Percentiles rank a stretch among this genome's conserved stretches.
Evolutionary conservation across 2,797 vertebrate species (phyloP).

Genomic region (Pteronotus mesoamericanus): DNA sequence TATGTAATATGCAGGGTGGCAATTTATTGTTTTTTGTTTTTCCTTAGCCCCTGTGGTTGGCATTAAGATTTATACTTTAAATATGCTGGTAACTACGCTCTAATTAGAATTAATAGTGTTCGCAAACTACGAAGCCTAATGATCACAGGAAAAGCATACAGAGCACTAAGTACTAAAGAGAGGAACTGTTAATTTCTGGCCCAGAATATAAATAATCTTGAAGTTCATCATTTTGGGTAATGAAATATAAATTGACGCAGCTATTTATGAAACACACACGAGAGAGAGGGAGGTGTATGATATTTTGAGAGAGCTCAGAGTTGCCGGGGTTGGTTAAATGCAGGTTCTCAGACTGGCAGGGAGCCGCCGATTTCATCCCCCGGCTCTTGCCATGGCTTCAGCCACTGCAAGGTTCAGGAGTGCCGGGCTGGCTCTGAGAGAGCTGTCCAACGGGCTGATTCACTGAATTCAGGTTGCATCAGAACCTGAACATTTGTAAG

Average conservation of each 20-base stretch:
- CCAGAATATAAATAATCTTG: slow-evolving; percentile 46
- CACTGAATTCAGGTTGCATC: not conserved
- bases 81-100: not conserved
- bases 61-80: slow-evolving; percentile 51
- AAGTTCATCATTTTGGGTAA: slow-evolving; percentile 33
- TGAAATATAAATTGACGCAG: slow-evolving; percentile 32
- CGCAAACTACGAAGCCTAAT: not conserved
- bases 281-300: slow-evolving; percentile 14
- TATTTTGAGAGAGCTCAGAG: not conserved
- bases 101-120: slow-evolving; percentile 52
- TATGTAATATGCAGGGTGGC: not conserved
- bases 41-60: not conserved
- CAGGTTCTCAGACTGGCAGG: not conserved
- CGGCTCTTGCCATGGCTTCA: not conserved
- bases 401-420: not conserved
- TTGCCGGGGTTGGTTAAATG: not conserved
- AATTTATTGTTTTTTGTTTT: not conserved
- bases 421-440: not conserved
- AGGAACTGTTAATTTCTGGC: not conserved
- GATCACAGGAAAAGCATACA: not conserved
- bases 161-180: not conserved
- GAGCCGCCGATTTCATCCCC: not conserved
- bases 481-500: not conserved
- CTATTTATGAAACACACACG: slow-evolving; percentile 46
- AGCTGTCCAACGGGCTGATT: not conserved